These are phyloP conservation scores for Bubo bubo DNA, from an alignment of 2,113 vertebrate species.

Conservation along the genomic window DNA sequence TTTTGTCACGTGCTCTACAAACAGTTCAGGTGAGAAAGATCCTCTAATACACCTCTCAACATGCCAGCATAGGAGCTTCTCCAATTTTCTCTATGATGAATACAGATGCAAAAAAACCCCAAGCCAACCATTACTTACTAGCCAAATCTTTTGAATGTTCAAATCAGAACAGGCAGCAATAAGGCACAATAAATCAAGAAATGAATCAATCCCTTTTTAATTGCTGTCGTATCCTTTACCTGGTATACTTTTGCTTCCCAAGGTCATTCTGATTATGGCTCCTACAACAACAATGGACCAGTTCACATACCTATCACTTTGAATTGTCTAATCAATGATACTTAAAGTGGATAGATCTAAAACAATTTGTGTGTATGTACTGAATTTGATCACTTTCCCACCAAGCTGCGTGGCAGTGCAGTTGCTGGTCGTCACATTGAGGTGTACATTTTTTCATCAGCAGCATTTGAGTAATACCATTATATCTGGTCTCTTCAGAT, in stretches of 20 bases:
- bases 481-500: not conserved
- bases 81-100: not conserved
- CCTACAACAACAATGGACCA: not conserved
- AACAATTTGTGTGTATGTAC: not conserved
- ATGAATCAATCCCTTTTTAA: not conserved
- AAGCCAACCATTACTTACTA: not conserved
- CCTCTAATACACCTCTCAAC: not conserved
- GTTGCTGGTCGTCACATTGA: not conserved
- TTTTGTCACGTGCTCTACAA: not conserved
- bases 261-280: not conserved
- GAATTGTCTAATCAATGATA: not conserved
- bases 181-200: not conserved
- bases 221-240: not conserved
- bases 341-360: not conserved
- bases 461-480: not conserved
- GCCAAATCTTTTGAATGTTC: not conserved
- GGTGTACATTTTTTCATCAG: not conserved
- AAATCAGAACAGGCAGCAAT: not conserved
- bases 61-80: not conserved
- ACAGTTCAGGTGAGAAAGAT: not conserved
- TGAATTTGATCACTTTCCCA: not conserved
- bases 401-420: not conserved
- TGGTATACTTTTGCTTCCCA: not conserved
- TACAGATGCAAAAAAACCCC: not conserved
- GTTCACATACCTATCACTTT: not conserved